These are phyloP conservation scores for Scotopteryx bipunctaria DNA, from an alignment of 2,888 invertebrate species.

Conservation along the genomic window DNA sequence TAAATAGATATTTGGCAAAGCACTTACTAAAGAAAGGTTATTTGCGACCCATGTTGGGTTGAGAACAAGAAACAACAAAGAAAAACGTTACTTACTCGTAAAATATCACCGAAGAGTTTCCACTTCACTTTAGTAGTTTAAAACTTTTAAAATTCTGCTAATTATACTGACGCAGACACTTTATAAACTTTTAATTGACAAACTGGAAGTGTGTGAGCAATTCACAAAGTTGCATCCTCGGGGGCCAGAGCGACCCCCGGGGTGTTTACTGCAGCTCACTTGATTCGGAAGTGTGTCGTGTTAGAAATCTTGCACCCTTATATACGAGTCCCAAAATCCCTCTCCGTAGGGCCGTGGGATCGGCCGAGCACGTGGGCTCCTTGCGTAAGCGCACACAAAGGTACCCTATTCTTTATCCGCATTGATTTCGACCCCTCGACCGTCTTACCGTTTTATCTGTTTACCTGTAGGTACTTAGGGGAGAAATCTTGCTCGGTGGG, in stretches of 20 bases:
- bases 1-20: background rate
- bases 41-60: too few relatives aligned
- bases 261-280: slow-evolving; percentile 57
- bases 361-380: slow-evolving; percentile 72
- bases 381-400: slow-evolving; percentile 77
- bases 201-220: slow-evolving; percentile 43
- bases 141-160: slow-evolving; percentile 40
- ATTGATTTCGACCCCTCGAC: slow-evolving; percentile 75
- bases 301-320: slow-evolving; percentile 51
- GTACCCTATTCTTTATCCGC: slow-evolving; percentile 69
- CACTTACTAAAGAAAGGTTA: slow-evolving; percentile 1
- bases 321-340: slow-evolving; percentile 66
- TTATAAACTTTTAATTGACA: slow-evolving; percentile 57
- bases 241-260: slow-evolving; percentile 66
- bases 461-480: slow-evolving; percentile 74
- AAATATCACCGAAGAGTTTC: slow-evolving; percentile 38
- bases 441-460: slow-evolving; percentile 75
- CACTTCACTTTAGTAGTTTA: slow-evolving; percentile 26
- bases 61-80: slow-evolving; percentile 6
- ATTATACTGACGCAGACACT: slow-evolving; percentile 53
- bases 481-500: slow-evolving; percentile 77
- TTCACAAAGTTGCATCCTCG: slow-evolving; percentile 44
- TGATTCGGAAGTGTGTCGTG: slow-evolving; percentile 66
- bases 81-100: slow-evolving; percentile 43
- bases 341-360: slow-evolving; percentile 72